Evolutionary conservation across 2,888 invertebrate species (phyloP), one percentile per base, ranked within the genome.

Genomic region (Acronicta leporina): DNA sequence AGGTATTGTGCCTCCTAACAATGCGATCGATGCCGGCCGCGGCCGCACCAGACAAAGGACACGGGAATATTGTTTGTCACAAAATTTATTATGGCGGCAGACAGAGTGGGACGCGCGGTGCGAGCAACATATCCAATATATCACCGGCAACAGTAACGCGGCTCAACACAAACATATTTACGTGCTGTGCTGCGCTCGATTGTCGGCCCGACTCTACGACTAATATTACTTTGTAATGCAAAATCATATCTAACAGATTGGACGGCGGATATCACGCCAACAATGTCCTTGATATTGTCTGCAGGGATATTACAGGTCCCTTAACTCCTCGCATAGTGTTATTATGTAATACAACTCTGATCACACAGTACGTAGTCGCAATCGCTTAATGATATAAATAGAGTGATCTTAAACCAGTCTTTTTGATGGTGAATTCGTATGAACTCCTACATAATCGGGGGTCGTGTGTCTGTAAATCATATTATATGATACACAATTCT

Each of bases 41-140:
- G 82, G 79, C 80, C 60, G 54, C 64, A 59, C 54, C 89, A 88
- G 88, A 94, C 92, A 92, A 92, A 90, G 89, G 92, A 86, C 84
- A 83, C 71, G 86, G 87, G 90, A 91, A 92, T 92, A 92, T 92
- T 92, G 92, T 93, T 92, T 92, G 92, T 91, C 89, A 91, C 89
- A 87, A 92, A 92, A 92, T 92, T 92, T 93, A 92, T 92, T 92
- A 91, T 85, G 84, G 88, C 86, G 80, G 81, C 82, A 82, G 86
- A 83, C 82, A 81, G 80, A 75, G 78, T 77, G 79, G 74, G 79
- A 79, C 73, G 65, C 67, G 77, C 73, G 73, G 69, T 75, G 77
- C 62, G 69, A 63, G 81, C 81, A 83, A 88, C 87, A 81, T 73
- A 82, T 83, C 79, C 89, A 84, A 90, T 91, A 90, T 89, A 87